phyloP scores from a whole-genome alignment of 2,113 vertebrate species.

The Mobula birostris region DNA sequence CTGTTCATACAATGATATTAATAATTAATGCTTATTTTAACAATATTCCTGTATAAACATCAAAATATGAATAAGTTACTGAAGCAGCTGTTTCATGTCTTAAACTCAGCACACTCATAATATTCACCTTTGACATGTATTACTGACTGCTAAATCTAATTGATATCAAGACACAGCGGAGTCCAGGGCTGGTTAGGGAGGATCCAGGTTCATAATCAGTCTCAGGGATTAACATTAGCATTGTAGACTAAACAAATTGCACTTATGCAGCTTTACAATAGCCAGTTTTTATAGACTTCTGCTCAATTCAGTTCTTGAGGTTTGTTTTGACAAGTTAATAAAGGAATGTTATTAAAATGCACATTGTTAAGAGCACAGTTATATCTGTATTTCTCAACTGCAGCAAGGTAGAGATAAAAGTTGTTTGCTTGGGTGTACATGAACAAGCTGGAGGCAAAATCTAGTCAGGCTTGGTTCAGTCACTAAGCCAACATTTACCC shows the following conservation, averaged over 20 bases:
- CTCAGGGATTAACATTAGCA: slow-evolving; percentile 4
- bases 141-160: not conserved
- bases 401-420: not conserved
- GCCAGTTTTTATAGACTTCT: not conserved
- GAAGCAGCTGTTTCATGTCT: not conserved
- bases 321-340: slow-evolving; percentile 13
- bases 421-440: not conserved
- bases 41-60: too few species aligned
- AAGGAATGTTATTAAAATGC: not conserved
- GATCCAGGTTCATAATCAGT: not conserved
- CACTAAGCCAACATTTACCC: not conserved
- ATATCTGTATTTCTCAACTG: not conserved
- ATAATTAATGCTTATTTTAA: not conserved
- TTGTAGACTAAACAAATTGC: slow-evolving; percentile 26
- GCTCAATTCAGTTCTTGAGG: slow-evolving; percentile 24
- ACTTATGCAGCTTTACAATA: not conserved
- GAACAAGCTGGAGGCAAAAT: not conserved
- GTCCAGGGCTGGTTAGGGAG: not conserved
- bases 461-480: not conserved
- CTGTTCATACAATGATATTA: not conserved
- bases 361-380: not conserved
- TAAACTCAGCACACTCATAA: not conserved
- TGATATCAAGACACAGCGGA: not conserved
- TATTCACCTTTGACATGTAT: not conserved
- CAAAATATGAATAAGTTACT: too few species aligned